Percentiles rank a stretch among this genome's conserved stretches.
Conservation (phyloP, 64 coral and sea anemone genomes). For the Actinia equina region DNA sequence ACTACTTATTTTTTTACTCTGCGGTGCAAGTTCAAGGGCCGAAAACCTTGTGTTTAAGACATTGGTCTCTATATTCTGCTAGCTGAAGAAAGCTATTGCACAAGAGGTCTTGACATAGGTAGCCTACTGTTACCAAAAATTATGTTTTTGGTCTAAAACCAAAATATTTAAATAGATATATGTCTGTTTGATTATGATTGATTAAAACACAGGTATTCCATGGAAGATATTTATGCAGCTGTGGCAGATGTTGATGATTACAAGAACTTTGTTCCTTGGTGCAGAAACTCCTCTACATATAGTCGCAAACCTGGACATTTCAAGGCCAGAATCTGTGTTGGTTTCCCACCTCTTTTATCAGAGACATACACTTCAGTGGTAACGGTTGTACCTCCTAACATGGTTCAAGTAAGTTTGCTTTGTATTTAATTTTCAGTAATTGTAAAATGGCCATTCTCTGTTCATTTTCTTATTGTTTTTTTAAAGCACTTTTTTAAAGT, state of each 20-base stretch:
- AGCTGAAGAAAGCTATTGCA: neutral
- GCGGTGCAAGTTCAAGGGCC: no score
- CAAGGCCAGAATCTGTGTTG: conserved; percentile 90
- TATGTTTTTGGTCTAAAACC: no score
- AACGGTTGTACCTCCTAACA: conserved; percentile 80
- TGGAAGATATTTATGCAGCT: conserved; percentile 96
- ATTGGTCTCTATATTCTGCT: no score
- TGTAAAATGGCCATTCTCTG: neutral
- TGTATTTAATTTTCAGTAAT: neutral
- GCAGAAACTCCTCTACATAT: conserved; percentile 72
- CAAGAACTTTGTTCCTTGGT: conserved; percentile 98
- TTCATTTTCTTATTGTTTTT: neutral
- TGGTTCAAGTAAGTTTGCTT: conserved; percentile 68
- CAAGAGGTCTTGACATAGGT: no score
- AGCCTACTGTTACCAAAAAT: no score
- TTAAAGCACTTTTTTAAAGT: no score
- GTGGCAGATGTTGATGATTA: conserved; percentile 99
- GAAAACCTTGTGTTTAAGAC: no score
- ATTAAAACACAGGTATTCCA: conserved; percentile 72
- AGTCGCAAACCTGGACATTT: conserved; percentile 58
- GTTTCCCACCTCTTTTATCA: conserved; percentile 83
- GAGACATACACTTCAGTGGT: conserved; percentile 89
- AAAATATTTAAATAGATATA: no score
- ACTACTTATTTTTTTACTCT: no score
- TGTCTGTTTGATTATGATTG: neutral